A percentile compares a stretch with the other conserved stretches of the same genome.
phyloP scores from a whole-genome alignment of 2,113 vertebrate genomes.

The Gorsachius goisagi region DNA sequence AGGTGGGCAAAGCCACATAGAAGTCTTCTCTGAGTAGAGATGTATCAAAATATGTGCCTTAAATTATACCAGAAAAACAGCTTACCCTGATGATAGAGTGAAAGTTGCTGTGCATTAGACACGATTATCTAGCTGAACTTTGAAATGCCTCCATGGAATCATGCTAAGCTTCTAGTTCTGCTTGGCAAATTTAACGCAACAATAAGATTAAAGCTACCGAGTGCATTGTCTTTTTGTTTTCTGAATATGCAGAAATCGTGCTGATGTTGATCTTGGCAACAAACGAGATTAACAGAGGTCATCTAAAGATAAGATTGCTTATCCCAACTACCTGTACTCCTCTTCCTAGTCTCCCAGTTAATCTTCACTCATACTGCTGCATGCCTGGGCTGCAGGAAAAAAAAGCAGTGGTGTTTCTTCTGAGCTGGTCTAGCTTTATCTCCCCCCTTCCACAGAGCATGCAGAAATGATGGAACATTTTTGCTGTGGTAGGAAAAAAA shows the following conservation, averaged over 20 bases:
- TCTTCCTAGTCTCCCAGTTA: not conserved
- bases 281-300: constrained; percentile 33
- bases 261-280: constrained; percentile 20
- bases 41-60: not conserved
- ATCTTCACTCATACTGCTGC: not conserved
- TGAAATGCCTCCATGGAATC: not conserved
- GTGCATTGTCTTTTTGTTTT: not conserved
- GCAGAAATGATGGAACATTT: not conserved
- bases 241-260: not conserved
- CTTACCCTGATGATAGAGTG: not conserved
- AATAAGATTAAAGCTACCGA: not conserved
- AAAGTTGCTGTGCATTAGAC: not conserved
- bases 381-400: not conserved
- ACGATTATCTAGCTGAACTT: not conserved
- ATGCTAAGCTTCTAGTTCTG: not conserved
- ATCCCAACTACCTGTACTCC: constrained; percentile 3
- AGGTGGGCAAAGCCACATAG: not conserved
- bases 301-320: constrained; percentile 38
- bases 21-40: not conserved
- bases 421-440: not conserved
- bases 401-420: not conserved
- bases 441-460: not conserved
- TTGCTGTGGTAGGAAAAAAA: not conserved
- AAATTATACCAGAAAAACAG: not conserved
- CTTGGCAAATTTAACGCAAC: not conserved